A percentile compares a stretch with the other conserved stretches of the same genome.
phyloP scores from a whole-genome alignment of 2,113 vertebrate species.

The Podilymbus podiceps region DNA sequence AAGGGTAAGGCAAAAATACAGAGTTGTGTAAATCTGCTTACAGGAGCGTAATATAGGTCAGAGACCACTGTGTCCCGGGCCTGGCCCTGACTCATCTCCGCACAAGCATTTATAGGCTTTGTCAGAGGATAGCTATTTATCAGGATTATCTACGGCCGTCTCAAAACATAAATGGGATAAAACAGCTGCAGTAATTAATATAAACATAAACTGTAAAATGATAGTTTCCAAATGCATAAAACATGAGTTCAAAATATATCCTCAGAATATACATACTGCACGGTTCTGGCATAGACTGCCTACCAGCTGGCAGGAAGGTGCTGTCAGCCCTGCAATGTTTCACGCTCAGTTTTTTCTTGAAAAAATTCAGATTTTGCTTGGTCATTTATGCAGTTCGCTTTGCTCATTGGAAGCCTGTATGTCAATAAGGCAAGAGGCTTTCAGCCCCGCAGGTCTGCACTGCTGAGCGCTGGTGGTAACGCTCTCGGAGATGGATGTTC shows the following conservation, averaged over 20 bases:
- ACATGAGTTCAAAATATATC: neutral
- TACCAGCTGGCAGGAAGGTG: conserved; percentile 40
- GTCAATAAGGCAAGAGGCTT: neutral
- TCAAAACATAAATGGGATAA: conserved; percentile 24
- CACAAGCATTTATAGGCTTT: neutral
- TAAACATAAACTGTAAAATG: neutral
- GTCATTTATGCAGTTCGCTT: neutral
- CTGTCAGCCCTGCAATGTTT: neutral
- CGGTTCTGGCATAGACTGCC: neutral
- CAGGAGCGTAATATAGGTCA: conserved; percentile 10
- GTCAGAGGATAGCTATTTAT: conserved; percentile 6
- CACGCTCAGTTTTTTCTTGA: neutral
- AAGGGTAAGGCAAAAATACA: neutral
- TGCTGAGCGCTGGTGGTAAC: neutral
- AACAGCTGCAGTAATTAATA: conserved; percentile 39
- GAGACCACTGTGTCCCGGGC: neutral
- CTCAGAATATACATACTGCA: neutral
- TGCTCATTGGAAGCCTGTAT: neutral
- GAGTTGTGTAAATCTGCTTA: neutral
- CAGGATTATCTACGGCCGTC: conserved; percentile 5
- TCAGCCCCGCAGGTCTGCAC: neutral
- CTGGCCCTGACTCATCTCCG: conserved; percentile 7
- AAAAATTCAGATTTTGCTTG: neutral
- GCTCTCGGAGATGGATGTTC: neutral
- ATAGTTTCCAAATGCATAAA: neutral